Percentiles rank a stretch among this genome's conserved stretches.
Conservation (phyloP, 2,797 vertebrate species). For the Rhabdophis nuchalis region DNA sequence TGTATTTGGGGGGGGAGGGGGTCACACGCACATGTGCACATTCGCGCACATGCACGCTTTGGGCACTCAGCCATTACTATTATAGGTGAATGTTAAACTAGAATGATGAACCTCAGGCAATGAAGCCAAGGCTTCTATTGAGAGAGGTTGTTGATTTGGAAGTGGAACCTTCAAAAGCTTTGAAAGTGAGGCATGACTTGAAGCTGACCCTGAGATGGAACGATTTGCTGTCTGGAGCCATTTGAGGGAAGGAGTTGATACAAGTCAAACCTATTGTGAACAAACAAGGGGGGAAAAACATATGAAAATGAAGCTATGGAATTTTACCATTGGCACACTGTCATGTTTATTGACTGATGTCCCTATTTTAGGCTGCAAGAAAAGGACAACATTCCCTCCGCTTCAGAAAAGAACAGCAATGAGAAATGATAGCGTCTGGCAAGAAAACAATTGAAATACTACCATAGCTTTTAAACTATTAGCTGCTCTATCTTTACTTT, state of each 20-base stretch:
- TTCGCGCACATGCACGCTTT: no score
- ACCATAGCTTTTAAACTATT: not conserved
- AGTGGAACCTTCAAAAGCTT: not conserved
- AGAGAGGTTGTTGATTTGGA: not conserved
- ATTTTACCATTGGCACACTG: not conserved
- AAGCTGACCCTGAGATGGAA: not conserved
- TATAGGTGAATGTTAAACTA: not conserved
- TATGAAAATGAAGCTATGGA: not conserved
- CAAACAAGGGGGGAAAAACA: not conserved
- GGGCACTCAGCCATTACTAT: no score
- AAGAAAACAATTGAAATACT: not conserved
- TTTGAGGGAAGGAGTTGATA: not conserved
- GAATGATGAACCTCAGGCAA: not conserved
- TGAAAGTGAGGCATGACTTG: not conserved
- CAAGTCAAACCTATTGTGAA: not conserved
- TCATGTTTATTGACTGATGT: not conserved
- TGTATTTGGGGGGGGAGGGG: no score
- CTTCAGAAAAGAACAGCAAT: not conserved
- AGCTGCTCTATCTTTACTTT: not conserved
- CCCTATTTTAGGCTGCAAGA: not conserved
- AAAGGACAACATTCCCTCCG: not conserved
- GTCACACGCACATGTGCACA: no score
- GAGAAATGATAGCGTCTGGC: not conserved
- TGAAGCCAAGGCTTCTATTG: not conserved
- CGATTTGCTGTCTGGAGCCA: not conserved